These are phyloP conservation scores for Micronycteris hirsuta DNA, from an alignment of 2,113 vertebrate genomes.

Conservation along the genomic window DNA sequence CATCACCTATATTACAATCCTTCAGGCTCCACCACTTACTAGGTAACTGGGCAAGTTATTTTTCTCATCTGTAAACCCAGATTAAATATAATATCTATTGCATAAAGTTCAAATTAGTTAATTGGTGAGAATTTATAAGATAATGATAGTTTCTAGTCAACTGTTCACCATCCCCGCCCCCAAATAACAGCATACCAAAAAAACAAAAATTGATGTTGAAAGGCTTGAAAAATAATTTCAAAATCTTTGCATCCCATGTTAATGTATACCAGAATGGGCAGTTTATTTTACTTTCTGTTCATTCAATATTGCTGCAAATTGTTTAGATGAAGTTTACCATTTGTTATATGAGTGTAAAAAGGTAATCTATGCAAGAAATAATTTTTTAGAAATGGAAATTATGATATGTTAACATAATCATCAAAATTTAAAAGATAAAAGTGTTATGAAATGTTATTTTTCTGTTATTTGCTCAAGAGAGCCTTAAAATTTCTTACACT, in stretches of 20 bases:
- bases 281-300: neutral
- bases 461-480: neutral
- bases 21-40: neutral
- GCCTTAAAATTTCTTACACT: neutral
- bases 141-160: neutral
- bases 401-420: neutral
- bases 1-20: neutral
- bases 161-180: neutral
- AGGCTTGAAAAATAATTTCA: neutral
- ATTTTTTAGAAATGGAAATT: neutral
- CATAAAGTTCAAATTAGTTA: neutral
- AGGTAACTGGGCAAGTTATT: neutral
- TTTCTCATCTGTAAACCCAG: neutral
- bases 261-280: neutral
- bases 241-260: neutral
- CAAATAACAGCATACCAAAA: neutral
- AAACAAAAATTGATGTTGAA: neutral
- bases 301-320: neutral
- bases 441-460: neutral
- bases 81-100: neutral
- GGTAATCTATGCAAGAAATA: neutral
- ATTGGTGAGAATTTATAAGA: neutral
- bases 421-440: neutral
- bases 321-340: neutral
- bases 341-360: neutral